Base-by-base conservation (phyloP, 2,113 vertebrate genomes). In the Carassius auratus region DNA sequence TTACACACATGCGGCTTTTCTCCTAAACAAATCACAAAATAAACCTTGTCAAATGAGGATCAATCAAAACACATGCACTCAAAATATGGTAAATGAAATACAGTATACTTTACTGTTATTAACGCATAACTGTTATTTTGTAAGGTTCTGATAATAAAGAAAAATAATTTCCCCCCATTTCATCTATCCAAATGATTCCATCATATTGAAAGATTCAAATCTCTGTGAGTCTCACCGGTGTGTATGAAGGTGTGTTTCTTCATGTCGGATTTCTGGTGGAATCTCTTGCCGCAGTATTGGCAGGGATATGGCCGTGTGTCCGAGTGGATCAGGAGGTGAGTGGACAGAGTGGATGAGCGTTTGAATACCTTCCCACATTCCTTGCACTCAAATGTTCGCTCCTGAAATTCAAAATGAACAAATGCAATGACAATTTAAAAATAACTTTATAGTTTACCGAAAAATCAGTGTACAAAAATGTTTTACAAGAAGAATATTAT, bases 1-100 rank as follows among this genome's bases (percentile, higher is more conserved):
- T 88, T 89, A 89, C 94, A 95, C 78, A 94, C 92, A 10, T 95
- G 93, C 4, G 94, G 94, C 89, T 94, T 95, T 87, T 95, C 94
- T 0, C 94, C 94, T 95, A 85, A 42, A 83, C 85, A 61, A 87
- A 69, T 91, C 38, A 81, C 38, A 86, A 75, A 89, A 59, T 10
- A 61, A 45, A 81, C 33, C 3, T 42, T 21, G 8, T 50, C 15
- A 45, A 81, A 76, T 1, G 9, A 6, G 55, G 33, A 73, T 15
- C 26, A 68, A 64, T 69, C n/a, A 68, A 14, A 8, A 19, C 55
- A 1, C 48, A 76, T 30, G 15, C 48, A 14, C 21, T 42, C 23
- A 84, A 30, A 9, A 1, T 6, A 36, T 21, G 15, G 59, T 26
- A 10, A 36, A 21, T 13, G 5, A 14, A 64, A 64, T 64, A n/a